A percentile compares a stretch with the other conserved stretches of the same genome.
phyloP scores from a whole-genome alignment of 2,888 invertebrate species.

The Thyatira batis region DNA sequence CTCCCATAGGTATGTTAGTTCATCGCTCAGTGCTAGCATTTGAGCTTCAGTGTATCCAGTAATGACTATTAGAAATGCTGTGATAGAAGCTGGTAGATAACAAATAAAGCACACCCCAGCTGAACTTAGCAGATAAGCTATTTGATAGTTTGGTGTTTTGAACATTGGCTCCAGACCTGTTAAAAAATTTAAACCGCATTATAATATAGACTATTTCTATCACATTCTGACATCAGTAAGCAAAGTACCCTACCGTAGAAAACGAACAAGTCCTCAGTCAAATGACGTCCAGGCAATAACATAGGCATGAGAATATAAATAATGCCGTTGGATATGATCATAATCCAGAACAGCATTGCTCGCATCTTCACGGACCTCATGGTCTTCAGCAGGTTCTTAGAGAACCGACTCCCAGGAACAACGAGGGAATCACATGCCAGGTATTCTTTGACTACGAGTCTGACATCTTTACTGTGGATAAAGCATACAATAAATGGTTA shows the following conservation, averaged over 20 bases:
- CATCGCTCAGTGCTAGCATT: conserved; percentile 50
- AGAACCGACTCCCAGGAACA: conserved; percentile 38
- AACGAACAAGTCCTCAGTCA: conserved; percentile 40
- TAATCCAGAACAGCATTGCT: conserved; percentile 49
- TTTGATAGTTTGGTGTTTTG: conserved; percentile 55
- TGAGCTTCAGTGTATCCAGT: conserved; percentile 56
- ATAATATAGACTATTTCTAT: too few species aligned
- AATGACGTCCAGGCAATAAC: conserved; percentile 46
- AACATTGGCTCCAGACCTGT: conserved; percentile 59
- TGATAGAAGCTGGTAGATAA: conserved; percentile 43
- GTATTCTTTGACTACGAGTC: conserved; percentile 36
- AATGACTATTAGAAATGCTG: conserved; percentile 44
- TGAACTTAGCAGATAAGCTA: conserved; percentile 31
- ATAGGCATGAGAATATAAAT: conserved; percentile 41
- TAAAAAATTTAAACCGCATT: too few species aligned
- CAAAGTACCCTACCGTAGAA: conserved; percentile 42
- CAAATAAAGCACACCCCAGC: conserved; percentile 32
- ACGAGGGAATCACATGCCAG: conserved; percentile 36
- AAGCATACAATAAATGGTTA: too few species aligned
- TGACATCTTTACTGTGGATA: conserved; percentile 37
- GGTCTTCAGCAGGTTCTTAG: conserved; percentile 34
- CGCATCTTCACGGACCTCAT: conserved; percentile 50
- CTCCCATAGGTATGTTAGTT: conserved; percentile 44
- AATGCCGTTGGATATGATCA: conserved; percentile 45
- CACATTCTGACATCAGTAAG: too few species aligned